These are phyloP conservation scores for Aselliscus stoliczkanus DNA, from an alignment of 2,797 vertebrate genomes.

Conservation along the genomic window DNA sequence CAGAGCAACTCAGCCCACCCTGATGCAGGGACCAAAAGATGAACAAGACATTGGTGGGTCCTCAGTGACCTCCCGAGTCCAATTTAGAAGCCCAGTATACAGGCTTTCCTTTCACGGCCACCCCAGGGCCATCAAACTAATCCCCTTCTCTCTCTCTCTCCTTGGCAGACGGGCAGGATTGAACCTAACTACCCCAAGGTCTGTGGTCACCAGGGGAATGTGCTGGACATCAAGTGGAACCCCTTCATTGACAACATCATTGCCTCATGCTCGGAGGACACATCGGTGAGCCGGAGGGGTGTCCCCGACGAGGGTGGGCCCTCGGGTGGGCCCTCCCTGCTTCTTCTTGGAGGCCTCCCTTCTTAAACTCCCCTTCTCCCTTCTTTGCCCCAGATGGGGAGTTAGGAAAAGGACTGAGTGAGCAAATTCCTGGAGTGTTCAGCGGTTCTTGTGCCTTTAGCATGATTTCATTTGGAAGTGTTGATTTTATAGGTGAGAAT, in stretches of 20 bases:
- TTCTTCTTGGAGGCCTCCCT: not conserved
- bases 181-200: conserved; percentile 95
- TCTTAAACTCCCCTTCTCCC: not conserved
- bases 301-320: no score
- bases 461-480: not conserved
- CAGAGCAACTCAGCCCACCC: not conserved
- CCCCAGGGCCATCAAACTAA: not conserved
- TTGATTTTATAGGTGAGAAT: conserved; percentile 16
- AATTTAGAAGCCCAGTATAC: not conserved
- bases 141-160: not conserved
- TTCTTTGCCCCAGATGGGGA: not conserved
- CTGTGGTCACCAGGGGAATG: conserved; percentile 97
- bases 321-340: not conserved
- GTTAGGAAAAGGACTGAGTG: not conserved
- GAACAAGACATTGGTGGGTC: not conserved
- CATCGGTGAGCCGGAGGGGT: conserved; percentile 87
- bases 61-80: not conserved
- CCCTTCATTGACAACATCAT: conserved; percentile 98
- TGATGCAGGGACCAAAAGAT: not conserved
- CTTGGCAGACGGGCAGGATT: conserved; percentile 89
- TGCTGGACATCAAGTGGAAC: conserved; percentile 99
- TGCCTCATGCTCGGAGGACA: conserved; percentile 97
- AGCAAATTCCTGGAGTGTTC: not conserved
- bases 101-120: not conserved
- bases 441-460: not conserved